These are phyloP conservation scores for Hyperopisus bebe DNA, from an alignment of 2,113 vertebrate genomes.

Conservation along the genomic window DNA sequence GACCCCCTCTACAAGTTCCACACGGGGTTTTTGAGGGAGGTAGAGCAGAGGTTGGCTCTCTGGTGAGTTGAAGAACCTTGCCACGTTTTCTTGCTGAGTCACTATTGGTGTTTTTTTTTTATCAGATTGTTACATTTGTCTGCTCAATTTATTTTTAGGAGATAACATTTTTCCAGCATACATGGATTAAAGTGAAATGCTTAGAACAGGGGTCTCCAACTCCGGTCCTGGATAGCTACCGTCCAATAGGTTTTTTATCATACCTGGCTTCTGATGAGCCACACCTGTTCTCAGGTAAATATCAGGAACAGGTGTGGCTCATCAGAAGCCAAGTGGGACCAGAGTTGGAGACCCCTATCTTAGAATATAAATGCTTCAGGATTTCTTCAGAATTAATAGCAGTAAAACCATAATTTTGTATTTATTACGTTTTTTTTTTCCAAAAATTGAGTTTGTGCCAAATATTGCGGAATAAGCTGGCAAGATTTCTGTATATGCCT, in stretches of 20 bases:
- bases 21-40: conserved; percentile 82
- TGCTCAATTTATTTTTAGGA: neutral
- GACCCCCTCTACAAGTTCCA: conserved; percentile 90
- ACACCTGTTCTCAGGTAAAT: too few species aligned
- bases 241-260: too few species aligned
- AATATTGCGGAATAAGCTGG: neutral
- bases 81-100: neutral
- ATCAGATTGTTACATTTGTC: neutral
- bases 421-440: neutral
- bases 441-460: neutral
- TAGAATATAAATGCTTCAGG: neutral
- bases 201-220: neutral
- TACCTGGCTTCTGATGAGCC: too few species aligned
- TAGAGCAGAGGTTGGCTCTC: conserved; percentile 82
- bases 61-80: conserved; percentile 64
- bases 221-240: too few species aligned
- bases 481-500: neutral
- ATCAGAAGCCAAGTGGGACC: too few species aligned
- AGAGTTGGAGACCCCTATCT: neutral
- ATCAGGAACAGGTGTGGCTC: too few species aligned
- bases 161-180: neutral
- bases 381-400: neutral
- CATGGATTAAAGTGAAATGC: neutral
- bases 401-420: neutral
- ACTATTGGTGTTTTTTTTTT: neutral